phyloP scores from a whole-genome alignment of 2,888 invertebrate genomes.

The Hirtodrosophila trivittata region DNA sequence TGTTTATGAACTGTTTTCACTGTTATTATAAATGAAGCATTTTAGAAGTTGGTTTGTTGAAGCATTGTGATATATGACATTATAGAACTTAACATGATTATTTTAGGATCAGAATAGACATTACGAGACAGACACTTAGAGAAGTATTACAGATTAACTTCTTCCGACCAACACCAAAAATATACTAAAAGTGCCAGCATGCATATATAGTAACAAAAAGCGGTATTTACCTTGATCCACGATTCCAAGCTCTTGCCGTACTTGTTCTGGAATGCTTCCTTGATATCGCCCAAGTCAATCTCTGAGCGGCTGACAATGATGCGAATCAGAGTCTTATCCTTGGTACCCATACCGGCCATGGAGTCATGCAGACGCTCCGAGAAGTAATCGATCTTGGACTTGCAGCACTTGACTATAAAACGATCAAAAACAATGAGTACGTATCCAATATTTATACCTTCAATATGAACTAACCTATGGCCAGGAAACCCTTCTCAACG shows the following conservation, averaged over 20 bases:
- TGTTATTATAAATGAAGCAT: too few relatives aligned
- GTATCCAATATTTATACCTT: not conserved
- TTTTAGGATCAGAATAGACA: too few relatives aligned
- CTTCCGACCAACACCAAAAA: slow-evolving; percentile 49
- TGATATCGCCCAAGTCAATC: slow-evolving; percentile 96
- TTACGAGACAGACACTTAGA: too few relatives aligned
- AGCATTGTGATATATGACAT: too few relatives aligned
- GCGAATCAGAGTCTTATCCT: slow-evolving; percentile 95
- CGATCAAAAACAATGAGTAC: not conserved
- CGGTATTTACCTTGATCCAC: slow-evolving; percentile 90
- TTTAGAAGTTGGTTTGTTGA: too few relatives aligned
- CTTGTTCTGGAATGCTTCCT: slow-evolving; percentile 93
- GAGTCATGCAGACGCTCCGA: slow-evolving; percentile 95
- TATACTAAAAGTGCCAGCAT: slow-evolving; percentile 19
- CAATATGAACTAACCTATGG: slow-evolving; percentile 88
- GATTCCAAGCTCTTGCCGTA: slow-evolving; percentile 92
- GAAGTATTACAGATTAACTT: too few relatives aligned
- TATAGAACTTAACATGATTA: too few relatives aligned
- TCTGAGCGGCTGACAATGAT: slow-evolving; percentile 95
- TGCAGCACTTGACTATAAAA: slow-evolving; percentile 91
- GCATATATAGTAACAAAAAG: not conserved
- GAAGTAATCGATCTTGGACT: slow-evolving; percentile 95
- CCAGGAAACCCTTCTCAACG: slow-evolving; percentile 93
- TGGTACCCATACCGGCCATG: slow-evolving; percentile 95
- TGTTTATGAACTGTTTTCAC: too few relatives aligned